Percentiles rank a stretch among this genome's conserved stretches.
phyloP scores from a whole-genome alignment of 2,113 vertebrate genomes.

The Psammodynastes pulverulentus region DNA sequence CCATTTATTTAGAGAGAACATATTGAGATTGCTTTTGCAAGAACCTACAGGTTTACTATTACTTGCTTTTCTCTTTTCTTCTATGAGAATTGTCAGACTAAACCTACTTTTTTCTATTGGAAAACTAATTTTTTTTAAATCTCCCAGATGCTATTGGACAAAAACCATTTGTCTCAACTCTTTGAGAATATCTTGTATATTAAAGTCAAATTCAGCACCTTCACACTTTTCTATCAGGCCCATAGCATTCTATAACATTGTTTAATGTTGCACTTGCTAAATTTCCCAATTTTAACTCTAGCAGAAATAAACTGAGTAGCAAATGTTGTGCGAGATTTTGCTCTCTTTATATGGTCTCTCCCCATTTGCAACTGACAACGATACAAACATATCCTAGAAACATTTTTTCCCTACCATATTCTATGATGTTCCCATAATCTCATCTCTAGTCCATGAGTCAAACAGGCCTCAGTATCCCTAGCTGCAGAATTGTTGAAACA shows the following conservation, averaged over 20 bases:
- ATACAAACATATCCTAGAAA: background rate
- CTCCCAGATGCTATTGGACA: background rate
- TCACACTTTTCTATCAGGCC: background rate
- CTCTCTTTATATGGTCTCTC: background rate
- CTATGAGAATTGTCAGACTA: background rate
- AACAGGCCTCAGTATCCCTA: background rate
- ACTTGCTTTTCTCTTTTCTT: background rate
- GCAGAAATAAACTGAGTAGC: background rate
- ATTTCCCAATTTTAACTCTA: background rate
- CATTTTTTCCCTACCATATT: background rate
- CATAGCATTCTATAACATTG: background rate
- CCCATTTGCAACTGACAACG: background rate
- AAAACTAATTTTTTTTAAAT: background rate
- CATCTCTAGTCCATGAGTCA: background rate
- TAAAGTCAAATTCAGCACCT: background rate
- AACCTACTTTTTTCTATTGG: no score
- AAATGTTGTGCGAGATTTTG: background rate
- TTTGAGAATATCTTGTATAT: background rate
- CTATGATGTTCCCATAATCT: background rate
- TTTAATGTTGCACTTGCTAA: background rate
- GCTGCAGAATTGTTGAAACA: background rate
- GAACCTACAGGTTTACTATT: background rate
- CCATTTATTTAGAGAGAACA: background rate
- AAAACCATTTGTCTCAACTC: background rate
- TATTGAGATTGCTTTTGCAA: background rate